These are phyloP conservation scores for Tursiops truncatus DNA, from an alignment of 2,113 vertebrate genomes.

Conservation along the genomic window DNA sequence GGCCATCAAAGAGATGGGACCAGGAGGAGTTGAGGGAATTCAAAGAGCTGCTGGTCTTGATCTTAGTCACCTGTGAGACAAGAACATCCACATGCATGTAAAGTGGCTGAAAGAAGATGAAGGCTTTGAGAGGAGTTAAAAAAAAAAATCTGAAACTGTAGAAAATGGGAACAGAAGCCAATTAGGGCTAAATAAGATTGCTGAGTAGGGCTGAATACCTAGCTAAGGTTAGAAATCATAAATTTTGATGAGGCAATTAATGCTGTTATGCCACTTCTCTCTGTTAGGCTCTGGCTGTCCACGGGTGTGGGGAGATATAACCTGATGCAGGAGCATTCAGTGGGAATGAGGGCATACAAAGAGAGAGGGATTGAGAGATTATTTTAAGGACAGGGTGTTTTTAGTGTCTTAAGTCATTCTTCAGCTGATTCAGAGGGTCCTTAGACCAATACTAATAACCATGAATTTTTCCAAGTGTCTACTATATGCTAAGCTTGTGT, in stretches of 20 bases:
- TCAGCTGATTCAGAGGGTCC: neutral
- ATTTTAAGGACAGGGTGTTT: neutral
- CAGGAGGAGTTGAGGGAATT: neutral
- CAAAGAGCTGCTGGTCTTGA: neutral
- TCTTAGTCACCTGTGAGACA: neutral
- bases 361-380: neutral
- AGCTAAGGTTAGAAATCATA: conserved; percentile 21
- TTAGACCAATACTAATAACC: neutral
- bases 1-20: neutral
- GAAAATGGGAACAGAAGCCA: neutral
- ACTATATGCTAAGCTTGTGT: neutral
- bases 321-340: neutral
- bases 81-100: neutral
- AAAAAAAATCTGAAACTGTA: neutral
- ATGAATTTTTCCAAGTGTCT: neutral
- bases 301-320: fast-evolving
- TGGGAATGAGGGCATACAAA: neutral
- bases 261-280: neutral
- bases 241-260: conserved; percentile 17
- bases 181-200: neutral
- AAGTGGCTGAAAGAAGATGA: neutral
- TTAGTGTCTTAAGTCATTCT: neutral
- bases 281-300: neutral
- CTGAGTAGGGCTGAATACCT: neutral
- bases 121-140: neutral